phyloP scores from a whole-genome alignment of 2,113 vertebrate genomes.

The Sinosuthora webbiana region DNA sequence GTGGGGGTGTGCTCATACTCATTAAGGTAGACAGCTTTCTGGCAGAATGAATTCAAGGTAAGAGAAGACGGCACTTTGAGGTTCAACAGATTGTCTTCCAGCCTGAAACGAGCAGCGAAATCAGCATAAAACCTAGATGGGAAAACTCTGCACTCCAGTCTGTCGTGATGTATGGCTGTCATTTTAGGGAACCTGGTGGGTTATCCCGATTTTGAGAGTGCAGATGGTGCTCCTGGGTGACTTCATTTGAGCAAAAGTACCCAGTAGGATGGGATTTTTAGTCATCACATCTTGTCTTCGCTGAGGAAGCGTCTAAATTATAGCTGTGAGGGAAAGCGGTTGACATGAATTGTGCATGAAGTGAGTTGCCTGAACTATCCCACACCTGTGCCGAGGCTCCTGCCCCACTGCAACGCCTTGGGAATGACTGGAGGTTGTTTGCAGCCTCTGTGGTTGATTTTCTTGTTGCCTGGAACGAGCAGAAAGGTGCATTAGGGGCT shows the following conservation, averaged over 20 bases:
- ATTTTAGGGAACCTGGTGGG: background rate
- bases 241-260: background rate
- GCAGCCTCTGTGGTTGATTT: background rate
- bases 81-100: constrained; percentile 64
- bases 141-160: background rate
- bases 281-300: background rate
- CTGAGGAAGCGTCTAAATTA: background rate
- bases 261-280: background rate
- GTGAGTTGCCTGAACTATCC: background rate
- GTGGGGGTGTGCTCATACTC: constrained; percentile 63
- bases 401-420: background rate
- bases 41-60: constrained; percentile 61
- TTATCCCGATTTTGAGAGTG: background rate
- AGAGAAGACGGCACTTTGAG: constrained; percentile 36
- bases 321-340: background rate
- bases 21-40: constrained; percentile 59
- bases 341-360: background rate
- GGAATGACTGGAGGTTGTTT: background rate
- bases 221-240: background rate
- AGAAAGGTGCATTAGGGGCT: background rate
- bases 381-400: background rate
- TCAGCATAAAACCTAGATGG: constrained; percentile 18
- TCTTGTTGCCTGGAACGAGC: background rate
- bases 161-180: background rate
- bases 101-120: constrained; percentile 19